Evolutionary conservation across 1,140 invertebrate species (phyloP).

Genomic region (Anastrepha ludens): DNA sequence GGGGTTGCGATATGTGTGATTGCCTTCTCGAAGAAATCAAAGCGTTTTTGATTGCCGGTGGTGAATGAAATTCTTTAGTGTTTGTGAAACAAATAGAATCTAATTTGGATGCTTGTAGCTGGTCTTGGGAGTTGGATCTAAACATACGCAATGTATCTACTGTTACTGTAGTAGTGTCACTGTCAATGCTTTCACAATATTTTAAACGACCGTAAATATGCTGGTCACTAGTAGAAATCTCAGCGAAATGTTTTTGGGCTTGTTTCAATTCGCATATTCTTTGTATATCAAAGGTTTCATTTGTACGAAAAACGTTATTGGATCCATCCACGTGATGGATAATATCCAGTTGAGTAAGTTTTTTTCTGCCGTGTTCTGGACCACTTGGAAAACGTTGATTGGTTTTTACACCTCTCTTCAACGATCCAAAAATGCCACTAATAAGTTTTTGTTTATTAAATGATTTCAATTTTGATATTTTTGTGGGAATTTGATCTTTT

Average conservation of each 20-base stretch:
- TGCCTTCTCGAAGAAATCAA: neutral
- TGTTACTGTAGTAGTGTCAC: neutral
- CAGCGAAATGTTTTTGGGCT: constrained; percentile 59
- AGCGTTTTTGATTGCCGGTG: neutral
- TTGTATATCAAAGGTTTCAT: constrained; percentile 69
- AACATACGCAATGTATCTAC: neutral
- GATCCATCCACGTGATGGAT: constrained; percentile 69
- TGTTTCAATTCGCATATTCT: constrained; percentile 69
- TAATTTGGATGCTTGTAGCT: neutral
- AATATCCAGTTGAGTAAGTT: constrained; percentile 63
- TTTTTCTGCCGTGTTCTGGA: neutral
- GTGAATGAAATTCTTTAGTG: neutral
- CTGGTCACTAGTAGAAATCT: constrained; percentile 65
- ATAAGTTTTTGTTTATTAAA: constrained; percentile 62
- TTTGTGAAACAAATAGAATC: neutral
- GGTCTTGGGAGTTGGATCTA: constrained; percentile 10
- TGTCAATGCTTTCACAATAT: constrained; percentile 30
- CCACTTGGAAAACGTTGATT: constrained; percentile 3
- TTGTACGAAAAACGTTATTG: constrained; percentile 66
- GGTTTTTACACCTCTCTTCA: constrained; percentile 65
- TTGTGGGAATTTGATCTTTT: neutral
- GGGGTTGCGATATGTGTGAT: constrained; percentile 26
- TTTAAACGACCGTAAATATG: constrained; percentile 68
- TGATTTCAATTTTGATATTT: constrained; percentile 63
- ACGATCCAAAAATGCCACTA: constrained; percentile 63